These are phyloP conservation scores for Agapornis canus DNA, from an alignment of 2,797 vertebrate genomes.

Conservation along the genomic window DNA sequence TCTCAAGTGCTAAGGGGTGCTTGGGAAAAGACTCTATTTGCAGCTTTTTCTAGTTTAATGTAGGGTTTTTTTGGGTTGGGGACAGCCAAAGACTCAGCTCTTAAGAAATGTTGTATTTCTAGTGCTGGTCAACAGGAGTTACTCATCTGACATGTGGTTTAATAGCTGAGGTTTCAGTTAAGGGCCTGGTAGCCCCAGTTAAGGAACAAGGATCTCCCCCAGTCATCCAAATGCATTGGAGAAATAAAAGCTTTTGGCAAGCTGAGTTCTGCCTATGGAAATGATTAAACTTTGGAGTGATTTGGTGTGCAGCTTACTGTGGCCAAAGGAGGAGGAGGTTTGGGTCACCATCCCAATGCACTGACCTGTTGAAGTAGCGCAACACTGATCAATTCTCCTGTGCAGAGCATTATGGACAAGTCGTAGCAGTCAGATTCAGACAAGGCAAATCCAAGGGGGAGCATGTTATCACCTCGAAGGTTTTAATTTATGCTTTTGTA, in stretches of 20 bases:
- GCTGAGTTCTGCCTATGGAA: neutral
- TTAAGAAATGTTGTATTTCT: neutral
- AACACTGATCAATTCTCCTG: neutral
- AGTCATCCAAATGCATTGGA: neutral
- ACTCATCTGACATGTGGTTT: neutral
- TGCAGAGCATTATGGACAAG: neutral
- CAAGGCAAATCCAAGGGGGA: neutral
- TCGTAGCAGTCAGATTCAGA: neutral
- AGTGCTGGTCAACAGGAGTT: neutral
- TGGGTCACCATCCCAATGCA: neutral
- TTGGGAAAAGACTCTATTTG: neutral
- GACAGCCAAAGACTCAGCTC: neutral
- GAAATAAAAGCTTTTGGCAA: neutral
- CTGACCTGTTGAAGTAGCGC: neutral
- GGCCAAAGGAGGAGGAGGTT: neutral
- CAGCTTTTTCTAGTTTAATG: neutral
- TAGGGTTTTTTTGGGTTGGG: neutral
- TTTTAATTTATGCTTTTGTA: slow-evolving; percentile 30
- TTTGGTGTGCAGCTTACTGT: neutral
- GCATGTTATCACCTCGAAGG: neutral
- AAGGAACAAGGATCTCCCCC: neutral
- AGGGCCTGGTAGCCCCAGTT: neutral
- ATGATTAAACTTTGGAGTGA: fast-evolving
- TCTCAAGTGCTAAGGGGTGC: neutral
- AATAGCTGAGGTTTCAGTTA: neutral